Base-by-base conservation (phyloP, 2,888 invertebrate genomes). In the Pristionchus mayeri region DNA sequence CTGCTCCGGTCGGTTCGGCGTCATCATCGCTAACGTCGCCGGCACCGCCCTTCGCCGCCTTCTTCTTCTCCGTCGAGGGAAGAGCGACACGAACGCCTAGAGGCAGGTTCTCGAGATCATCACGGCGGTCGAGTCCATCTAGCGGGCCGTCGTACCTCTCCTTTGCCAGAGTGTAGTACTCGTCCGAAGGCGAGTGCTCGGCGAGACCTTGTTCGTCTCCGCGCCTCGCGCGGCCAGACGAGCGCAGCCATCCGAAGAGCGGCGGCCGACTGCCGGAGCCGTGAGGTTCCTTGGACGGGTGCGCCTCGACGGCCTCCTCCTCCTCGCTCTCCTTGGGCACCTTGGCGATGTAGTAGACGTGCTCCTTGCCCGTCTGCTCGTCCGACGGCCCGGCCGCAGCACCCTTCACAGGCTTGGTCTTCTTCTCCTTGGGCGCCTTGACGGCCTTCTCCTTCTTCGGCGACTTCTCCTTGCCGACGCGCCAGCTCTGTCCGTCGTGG, bases 311-410 rank as follows among this genome's bases (percentile, higher is more conserved):
- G 37, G 48, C 50, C 37, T 78, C 78, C 11, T 78, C 50, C 24
- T 78, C 78, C 52, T 78, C 78, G 52, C 37, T 78, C 24, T 78
- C 48, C 50, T 78, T 78, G 50, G 50, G 78, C 50, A 78, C 78
- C n/a, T 78, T 78, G 78, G 78, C 52, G 78, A 78, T 78, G 78
- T 78, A 78, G 78, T 34, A 34, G 30, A 78, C 52, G 78, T 50
- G 50, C 27, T 78, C 78, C 52, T 78, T 78, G 50, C 71, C 71
- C 37, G 71, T 44, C n/a, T 40, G 40, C 71, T 71, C 27, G 40
- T 71, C 71, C 6, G 37, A 11, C 44, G 71, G 37, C 21, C 40
- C 37, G 6, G 71, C 71, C 71, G 71, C 71, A 71, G 44, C 40
- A n/a, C 40, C 30, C 71, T 71, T 78, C 6, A 52, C 34, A 52